These are phyloP conservation scores for Xylota sylvarum DNA, from an alignment of 2,888 invertebrate genomes.

Conservation along the genomic window DNA sequence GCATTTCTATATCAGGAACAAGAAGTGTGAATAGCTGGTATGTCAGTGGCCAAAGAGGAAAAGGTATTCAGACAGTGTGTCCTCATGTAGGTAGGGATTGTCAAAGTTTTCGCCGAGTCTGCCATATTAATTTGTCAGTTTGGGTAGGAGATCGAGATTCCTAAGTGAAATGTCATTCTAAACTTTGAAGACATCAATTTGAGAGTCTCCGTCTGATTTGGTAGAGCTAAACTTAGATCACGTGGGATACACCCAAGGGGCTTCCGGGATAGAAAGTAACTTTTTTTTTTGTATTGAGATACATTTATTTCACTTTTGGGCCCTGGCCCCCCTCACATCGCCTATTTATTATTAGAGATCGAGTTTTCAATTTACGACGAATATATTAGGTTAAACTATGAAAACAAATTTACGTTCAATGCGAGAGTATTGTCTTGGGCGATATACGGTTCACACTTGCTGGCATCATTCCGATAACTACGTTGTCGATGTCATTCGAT, in stretches of 20 bases:
- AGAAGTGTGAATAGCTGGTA: constrained; percentile 32
- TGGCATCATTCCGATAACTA: constrained; percentile 72
- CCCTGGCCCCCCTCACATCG: neutral
- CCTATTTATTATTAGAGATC: constrained; percentile 13
- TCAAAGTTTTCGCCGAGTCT: constrained; percentile 51
- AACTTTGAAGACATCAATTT: constrained; percentile 49
- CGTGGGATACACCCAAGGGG: constrained; percentile 27
- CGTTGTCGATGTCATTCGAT: constrained; percentile 75
- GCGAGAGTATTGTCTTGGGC: constrained; percentile 43
- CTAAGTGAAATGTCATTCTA: constrained; percentile 54
- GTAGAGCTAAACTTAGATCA: constrained; percentile 29
- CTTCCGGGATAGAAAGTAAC: constrained; percentile 8
- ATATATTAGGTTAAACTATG: constrained; percentile 76
- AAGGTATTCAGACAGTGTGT: constrained; percentile 15
- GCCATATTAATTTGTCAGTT: constrained; percentile 51
- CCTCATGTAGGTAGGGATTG: constrained; percentile 29
- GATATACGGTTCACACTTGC: constrained; percentile 62
- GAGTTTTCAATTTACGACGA: constrained; percentile 75
- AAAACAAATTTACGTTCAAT: constrained; percentile 65
- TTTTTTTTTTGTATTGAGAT: constrained; percentile 14
- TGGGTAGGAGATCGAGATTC: constrained; percentile 20
- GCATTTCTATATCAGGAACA: constrained; percentile 5
- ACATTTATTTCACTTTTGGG: constrained; percentile 10
- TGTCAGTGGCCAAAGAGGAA: constrained; percentile 22
- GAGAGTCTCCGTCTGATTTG: constrained; percentile 21